Percentiles rank a stretch among this genome's conserved stretches.
These are phyloP conservation scores for Cossypha dichroa DNA, from an alignment of 2,797 vertebrate genomes.

Conservation along the genomic window DNA sequence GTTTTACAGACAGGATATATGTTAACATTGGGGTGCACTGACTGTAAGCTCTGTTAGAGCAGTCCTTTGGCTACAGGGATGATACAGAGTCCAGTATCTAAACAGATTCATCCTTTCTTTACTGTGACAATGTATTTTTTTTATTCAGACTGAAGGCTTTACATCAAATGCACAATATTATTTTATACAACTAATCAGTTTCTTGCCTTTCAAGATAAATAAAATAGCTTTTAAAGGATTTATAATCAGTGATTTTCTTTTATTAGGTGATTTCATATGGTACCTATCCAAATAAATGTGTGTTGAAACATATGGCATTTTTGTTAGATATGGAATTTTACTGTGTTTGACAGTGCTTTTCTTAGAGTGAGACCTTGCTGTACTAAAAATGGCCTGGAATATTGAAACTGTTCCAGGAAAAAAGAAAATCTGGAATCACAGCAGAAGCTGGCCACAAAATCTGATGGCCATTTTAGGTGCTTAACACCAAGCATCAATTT, in stretches of 20 bases:
- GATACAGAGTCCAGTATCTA: neutral
- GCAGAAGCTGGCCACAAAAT: neutral
- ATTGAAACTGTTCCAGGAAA: neutral
- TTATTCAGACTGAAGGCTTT: slow-evolving; percentile 64
- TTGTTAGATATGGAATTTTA: neutral
- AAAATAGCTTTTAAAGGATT: slow-evolving; percentile 72
- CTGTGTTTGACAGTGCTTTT: neutral
- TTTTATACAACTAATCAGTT: slow-evolving; percentile 74
- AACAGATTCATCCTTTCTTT: slow-evolving; percentile 23
- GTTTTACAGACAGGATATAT: neutral
- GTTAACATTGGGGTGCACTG: neutral
- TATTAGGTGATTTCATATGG: neutral
- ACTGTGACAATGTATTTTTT: neutral
- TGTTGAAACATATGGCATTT: neutral
- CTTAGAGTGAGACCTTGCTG: neutral
- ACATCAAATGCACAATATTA: slow-evolving; percentile 61
- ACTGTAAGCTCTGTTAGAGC: neutral
- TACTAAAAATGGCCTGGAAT: neutral
- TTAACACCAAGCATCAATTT: neutral
- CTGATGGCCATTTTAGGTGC: neutral
- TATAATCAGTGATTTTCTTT: neutral
- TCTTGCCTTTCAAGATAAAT: slow-evolving; percentile 70
- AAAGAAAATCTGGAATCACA: neutral
- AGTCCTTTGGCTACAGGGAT: neutral
- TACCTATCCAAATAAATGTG: neutral